A percentile compares a stretch with the other conserved stretches of the same genome.
Conservation (phyloP, 2,888 invertebrate genomes). For the Euclidia mi region DNA sequence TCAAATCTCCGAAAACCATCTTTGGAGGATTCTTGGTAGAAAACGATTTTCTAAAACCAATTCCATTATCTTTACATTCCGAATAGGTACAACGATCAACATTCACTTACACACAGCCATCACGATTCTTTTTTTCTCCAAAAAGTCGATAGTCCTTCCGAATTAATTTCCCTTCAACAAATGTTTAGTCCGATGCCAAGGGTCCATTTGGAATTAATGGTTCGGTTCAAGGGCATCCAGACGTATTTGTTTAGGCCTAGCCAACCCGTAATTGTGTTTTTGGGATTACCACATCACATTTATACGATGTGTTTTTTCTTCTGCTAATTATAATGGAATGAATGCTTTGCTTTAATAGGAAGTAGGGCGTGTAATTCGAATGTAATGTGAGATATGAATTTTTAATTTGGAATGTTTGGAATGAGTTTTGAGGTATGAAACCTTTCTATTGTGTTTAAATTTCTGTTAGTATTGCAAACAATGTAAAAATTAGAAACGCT, state of each 20-base stretch:
- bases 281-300: constrained; percentile 49
- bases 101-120: neutral
- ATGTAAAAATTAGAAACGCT: no score
- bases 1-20: no score
- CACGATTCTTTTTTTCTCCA: constrained; percentile 3
- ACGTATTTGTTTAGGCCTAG: constrained; percentile 54
- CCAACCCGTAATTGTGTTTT: constrained; percentile 46
- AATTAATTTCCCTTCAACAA: constrained; percentile 54
- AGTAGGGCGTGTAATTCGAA: neutral
- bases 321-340: constrained; percentile 12
- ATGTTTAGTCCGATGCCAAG: constrained; percentile 48
- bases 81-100: neutral
- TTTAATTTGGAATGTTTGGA: neutral
- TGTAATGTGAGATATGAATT: neutral
- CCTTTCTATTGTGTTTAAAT: no score
- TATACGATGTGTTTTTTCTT: constrained; percentile 37
- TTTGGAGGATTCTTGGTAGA: no score
- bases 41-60: no score
- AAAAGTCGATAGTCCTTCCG: constrained; percentile 42
- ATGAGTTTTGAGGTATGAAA: neutral
- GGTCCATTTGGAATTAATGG: constrained; percentile 54
- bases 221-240: constrained; percentile 44
- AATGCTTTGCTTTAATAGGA: constrained; percentile 1
- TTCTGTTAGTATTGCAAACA: no score
- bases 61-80: no score